Percentiles rank a stretch among this genome's conserved stretches.
These are phyloP conservation scores for Drosophila neoperkinsi DNA, from an alignment of 2,888 invertebrate genomes.

Conservation along the genomic window DNA sequence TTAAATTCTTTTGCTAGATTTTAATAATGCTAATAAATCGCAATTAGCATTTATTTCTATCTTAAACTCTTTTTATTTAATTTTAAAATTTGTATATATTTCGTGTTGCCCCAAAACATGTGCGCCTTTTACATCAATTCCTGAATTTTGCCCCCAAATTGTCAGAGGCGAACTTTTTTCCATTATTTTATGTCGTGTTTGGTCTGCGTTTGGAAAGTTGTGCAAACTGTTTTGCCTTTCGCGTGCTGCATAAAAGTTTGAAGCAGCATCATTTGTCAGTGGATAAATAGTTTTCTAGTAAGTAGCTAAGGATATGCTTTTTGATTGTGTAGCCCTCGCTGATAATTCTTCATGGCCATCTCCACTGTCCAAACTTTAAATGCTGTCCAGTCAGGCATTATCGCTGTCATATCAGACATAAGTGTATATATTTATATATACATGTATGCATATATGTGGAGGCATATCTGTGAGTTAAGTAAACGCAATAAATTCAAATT, in stretches of 20 bases:
- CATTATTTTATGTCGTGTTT: constrained; percentile 9
- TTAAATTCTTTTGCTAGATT: neutral
- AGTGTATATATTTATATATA: neutral
- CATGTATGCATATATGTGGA: neutral
- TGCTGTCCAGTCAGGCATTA: constrained; percentile 45
- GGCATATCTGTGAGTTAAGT: constrained; percentile 35
- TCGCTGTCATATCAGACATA: neutral
- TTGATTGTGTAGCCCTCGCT: constrained; percentile 69
- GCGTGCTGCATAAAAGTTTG: constrained; percentile 65
- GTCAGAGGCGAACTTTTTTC: constrained; percentile 36
- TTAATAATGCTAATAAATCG: neutral
- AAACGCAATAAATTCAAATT: constrained; percentile 73
- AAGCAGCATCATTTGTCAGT: constrained; percentile 80
- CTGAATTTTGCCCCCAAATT: constrained; percentile 3
- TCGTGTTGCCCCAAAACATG: neutral
- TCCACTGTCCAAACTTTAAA: constrained; percentile 51
- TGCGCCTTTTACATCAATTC: neutral
- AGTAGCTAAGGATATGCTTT: constrained; percentile 79
- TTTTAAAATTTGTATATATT: neutral
- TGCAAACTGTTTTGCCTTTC: constrained; percentile 78
- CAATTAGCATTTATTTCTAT: neutral
- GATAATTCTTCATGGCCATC: constrained; percentile 73
- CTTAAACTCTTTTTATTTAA: neutral
- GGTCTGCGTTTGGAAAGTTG: constrained; percentile 63
- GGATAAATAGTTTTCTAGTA: constrained; percentile 79